Evolutionary conservation across 2,113 vertebrate species (phyloP), one percentile per base, ranked within the genome.

Genomic region (Ivindomyrus marchei): DNA sequence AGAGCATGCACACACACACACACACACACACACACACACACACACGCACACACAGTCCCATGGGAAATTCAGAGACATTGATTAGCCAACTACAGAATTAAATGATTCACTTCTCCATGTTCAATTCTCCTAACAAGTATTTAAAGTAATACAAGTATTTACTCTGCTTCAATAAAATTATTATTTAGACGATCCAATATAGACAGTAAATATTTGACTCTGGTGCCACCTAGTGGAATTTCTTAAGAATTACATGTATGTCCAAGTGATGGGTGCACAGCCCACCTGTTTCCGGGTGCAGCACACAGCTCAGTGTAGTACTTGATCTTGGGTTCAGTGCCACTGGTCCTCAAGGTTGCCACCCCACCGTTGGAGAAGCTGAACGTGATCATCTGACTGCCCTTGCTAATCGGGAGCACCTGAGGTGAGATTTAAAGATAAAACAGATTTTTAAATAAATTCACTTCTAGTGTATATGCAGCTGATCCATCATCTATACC

Each of bases 361-460:
- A 99, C 97, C 0, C 98, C 97, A 45, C 98, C 98, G 1, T 99
- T 99, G 13, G 95, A 95, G 93, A 99, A 99, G 31, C 95, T 98
- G 88, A 99, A 99, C 0, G 98, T 99, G 93, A 99, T 98, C 98
- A 99, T 99, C 93, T 99, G 98, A 94, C 98, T 99, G 93, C 97
- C 98, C 92, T 95, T 96, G 93, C 98, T 99, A 10, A 96, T 97
- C 11, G 98, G 98, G 90, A 99, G 97, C 89, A 98, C 93, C 98
- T 99, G 92, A n/a, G 10, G 89, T 0, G 53, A 21, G 19, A 56
- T 56, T 21, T 56, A 56, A 56, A 56, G 53, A 56, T 56, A 70
- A 10, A 50, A 27, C 39, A 70, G 3, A 92, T 77, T 36, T 77
- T 42, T 2, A 77, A 77, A 39, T 31, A 36, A 77, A 77, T 39